These are phyloP conservation scores for Megalopta genalis DNA, from an alignment of 1,140 invertebrate species.

Conservation along the genomic window DNA sequence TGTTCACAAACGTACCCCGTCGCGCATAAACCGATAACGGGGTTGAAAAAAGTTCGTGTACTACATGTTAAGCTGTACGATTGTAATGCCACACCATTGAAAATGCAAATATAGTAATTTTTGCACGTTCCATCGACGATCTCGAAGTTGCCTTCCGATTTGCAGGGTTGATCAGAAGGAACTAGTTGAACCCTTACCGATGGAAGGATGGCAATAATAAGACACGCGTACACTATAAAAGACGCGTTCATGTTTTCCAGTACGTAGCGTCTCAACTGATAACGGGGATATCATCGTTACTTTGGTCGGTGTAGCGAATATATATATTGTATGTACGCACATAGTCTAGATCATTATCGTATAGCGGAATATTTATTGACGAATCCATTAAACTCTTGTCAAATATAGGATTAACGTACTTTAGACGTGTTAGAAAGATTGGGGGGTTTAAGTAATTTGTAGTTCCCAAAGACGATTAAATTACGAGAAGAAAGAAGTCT, in stretches of 20 bases:
- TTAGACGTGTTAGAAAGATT: neutral
- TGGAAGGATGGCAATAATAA: neutral
- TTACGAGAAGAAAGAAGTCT: too few species aligned
- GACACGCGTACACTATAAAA: neutral
- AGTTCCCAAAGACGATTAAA: neutral
- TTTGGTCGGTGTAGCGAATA: neutral
- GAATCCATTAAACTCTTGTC: too few species aligned
- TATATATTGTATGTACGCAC: conserved; percentile 31
- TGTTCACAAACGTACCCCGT: too few species aligned
- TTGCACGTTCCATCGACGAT: neutral
- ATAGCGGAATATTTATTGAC: too few species aligned
- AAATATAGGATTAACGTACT: too few species aligned
- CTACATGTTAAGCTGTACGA: neutral
- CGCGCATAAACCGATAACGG: neutral
- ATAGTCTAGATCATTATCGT: too few species aligned
- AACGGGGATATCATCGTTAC: neutral
- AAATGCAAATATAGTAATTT: neutral
- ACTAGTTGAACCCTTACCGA: neutral
- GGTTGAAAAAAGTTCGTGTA: neutral
- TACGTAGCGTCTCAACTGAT: neutral
- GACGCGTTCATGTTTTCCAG: neutral
- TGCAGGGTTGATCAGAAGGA: neutral
- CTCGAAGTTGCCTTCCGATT: neutral
- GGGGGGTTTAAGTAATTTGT: neutral
- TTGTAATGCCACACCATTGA: neutral